Conservation (phyloP, 1,140 invertebrate genomes). For the Yoshiicerus persimilis region DNA sequence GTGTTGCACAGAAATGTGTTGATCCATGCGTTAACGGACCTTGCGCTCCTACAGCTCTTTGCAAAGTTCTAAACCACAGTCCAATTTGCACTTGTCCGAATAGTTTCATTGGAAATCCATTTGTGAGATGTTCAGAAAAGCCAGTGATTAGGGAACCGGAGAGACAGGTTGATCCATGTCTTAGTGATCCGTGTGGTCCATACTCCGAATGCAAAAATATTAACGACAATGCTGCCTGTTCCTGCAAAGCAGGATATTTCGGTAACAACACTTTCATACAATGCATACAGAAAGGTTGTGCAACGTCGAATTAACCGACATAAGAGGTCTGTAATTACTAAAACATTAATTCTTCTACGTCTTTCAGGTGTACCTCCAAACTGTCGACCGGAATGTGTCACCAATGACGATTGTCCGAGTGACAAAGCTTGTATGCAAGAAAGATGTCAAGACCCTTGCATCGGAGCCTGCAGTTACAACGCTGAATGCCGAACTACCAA, state of each 20-base stretch:
- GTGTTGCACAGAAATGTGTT: conserved; percentile 64
- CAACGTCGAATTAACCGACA: no score
- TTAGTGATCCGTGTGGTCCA: conserved; percentile 55
- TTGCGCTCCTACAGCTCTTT: conserved; percentile 61
- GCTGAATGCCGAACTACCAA: conserved; percentile 70
- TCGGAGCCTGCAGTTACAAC: conserved; percentile 73
- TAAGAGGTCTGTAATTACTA: no score
- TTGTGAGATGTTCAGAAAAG: conserved; percentile 40
- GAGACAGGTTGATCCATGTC: conserved; percentile 64
- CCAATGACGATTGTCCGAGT: conserved; percentile 58
- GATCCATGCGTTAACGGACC: conserved; percentile 74
- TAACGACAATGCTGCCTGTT: conserved; percentile 56
- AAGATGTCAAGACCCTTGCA: conserved; percentile 61
- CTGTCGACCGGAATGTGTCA: conserved; percentile 57
- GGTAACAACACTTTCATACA: not conserved
- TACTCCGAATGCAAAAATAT: conserved; percentile 57
- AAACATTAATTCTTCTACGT: no score
- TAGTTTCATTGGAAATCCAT: conserved; percentile 55
- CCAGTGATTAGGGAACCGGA: conserved; percentile 55
- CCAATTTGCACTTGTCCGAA: conserved; percentile 69
- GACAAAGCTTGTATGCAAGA: conserved; percentile 73
- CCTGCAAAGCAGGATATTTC: conserved; percentile 58
- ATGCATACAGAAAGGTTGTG: no score
- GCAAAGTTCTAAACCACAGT: conserved; percentile 69
- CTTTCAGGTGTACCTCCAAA: conserved; percentile 43